phyloP scores from a whole-genome alignment of 2,113 vertebrate genomes.

The Oryzias woworae region DNA sequence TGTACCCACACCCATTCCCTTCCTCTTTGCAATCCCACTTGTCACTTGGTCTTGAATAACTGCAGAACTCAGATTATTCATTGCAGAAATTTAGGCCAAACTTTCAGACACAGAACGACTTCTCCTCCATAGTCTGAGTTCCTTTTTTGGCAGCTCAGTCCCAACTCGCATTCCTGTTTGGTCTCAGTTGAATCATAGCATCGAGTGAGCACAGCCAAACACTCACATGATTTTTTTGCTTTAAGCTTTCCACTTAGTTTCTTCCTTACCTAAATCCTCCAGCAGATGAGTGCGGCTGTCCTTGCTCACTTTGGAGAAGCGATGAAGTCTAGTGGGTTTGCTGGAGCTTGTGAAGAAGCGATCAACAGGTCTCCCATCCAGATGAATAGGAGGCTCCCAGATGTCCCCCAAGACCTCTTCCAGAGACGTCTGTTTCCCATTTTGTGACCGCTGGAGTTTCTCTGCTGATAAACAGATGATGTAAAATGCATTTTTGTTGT shows the following conservation, averaged over 20 bases:
- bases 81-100: constrained; percentile 33
- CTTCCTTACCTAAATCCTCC: constrained; percentile 80
- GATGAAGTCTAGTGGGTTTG: constrained; percentile 79
- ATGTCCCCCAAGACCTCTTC: constrained; percentile 74
- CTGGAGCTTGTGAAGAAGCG: constrained; percentile 77
- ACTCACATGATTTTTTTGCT: not conserved
- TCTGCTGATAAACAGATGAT: constrained; percentile 61
- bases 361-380: constrained; percentile 74
- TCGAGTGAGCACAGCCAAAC: constrained; percentile 3
- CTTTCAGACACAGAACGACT: constrained; percentile 26
- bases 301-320: constrained; percentile 71
- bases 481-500: not conserved
- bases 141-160: constrained; percentile 1
- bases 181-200: not conserved
- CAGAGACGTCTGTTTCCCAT: constrained; percentile 75
- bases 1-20: constrained; percentile 7
- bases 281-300: constrained; percentile 68
- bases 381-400: constrained; percentile 79
- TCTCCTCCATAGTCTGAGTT: constrained; percentile 4
- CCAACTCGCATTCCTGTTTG: constrained; percentile 5
- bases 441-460: constrained; percentile 74
- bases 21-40: constrained; percentile 70
- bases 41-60: constrained; percentile 78
- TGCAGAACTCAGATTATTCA: constrained; percentile 72
- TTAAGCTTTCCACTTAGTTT: not conserved